Conservation (phyloP, 2,888 invertebrate genomes). For the Stictocephala bisonia region DNA sequence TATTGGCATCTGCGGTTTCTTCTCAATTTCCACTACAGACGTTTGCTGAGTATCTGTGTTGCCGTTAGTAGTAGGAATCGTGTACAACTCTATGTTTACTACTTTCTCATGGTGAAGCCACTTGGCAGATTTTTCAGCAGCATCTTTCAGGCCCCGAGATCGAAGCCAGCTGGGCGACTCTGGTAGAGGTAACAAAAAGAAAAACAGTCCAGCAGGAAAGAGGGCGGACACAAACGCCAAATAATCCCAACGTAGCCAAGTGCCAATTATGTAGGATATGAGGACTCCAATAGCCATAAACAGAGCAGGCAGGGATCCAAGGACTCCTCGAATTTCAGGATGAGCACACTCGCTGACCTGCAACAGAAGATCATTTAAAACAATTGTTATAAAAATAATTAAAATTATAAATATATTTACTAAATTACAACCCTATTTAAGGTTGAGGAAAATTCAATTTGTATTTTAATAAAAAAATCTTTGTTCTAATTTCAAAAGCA, state of each 20-base stretch:
- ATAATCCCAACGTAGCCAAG: constrained; percentile 70
- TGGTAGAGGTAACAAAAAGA: constrained; percentile 70
- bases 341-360: constrained; percentile 74
- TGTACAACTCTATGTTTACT: constrained; percentile 52
- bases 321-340: constrained; percentile 72
- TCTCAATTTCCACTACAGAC: constrained; percentile 25
- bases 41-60: constrained; percentile 16
- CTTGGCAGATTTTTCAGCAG: constrained; percentile 66
- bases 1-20: constrained; percentile 31
- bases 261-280: constrained; percentile 70
- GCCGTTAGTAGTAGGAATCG: constrained; percentile 42
- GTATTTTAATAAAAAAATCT: too few relatives aligned
- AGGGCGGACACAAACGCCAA: constrained; percentile 69
- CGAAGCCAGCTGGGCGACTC: constrained; percentile 74
- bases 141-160: constrained; percentile 65
- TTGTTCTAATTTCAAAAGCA: too few relatives aligned
- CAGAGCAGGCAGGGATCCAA: constrained; percentile 74
- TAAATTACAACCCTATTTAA: too few relatives aligned
- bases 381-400: too few relatives aligned
- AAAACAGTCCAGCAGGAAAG: constrained; percentile 66
- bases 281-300: constrained; percentile 75
- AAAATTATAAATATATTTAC: too few relatives aligned
- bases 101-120: constrained; percentile 64
- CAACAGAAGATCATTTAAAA: constrained; percentile 44
- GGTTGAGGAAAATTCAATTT: too few relatives aligned